Evolutionary conservation across 2,888 invertebrate species (phyloP), one percentile per base, ranked within the genome.

Genomic region (Nymphalis urticae): DNA sequence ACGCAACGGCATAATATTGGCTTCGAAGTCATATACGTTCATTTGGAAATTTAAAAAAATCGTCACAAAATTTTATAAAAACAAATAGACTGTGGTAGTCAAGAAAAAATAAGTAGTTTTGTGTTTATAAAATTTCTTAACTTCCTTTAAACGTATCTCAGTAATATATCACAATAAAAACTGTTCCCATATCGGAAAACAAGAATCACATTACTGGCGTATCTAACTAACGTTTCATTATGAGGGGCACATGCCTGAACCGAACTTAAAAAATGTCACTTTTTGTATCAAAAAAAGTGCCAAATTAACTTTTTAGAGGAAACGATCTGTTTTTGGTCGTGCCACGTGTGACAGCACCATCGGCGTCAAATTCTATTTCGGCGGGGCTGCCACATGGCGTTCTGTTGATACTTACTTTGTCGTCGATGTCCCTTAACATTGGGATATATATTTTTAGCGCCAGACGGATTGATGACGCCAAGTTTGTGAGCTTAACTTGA

Each of bases 261-360:
- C 82, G 81, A 81, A 80, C 81, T 79, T 84, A 92, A 58, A 58
- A 91, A 90, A 85, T 87, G 81, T 78, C 82, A 81, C 85, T 85
- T 89, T 89, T 89, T 90, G 85, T 88, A 79, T 75, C 80, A 89
- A 84, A 92, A 91, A 92, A 92, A 92, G 84, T 80, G 86, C 82
- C 87, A 90, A 90, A 92, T 92, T 91, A 91, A 90, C 90, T 92
- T 88, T 91, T 92, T 91, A 91, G 88, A 92, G 92, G 92, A 92
- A 92, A 89, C 90, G 86, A 91, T 92, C 89, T 88, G 91, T 92
- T 91, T 90, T 88, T 84, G 83, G 85, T 81, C 77, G 80, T 83
- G 87, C 90, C 92, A 92, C 90, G 91, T 92, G 92, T 90, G 90
- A 89, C 85, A 84, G 80, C 77, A 79, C 74, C 48, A 82, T 81